Conservation (phyloP, 2,113 vertebrate species). For the Austrofundulus limnaeus region DNA sequence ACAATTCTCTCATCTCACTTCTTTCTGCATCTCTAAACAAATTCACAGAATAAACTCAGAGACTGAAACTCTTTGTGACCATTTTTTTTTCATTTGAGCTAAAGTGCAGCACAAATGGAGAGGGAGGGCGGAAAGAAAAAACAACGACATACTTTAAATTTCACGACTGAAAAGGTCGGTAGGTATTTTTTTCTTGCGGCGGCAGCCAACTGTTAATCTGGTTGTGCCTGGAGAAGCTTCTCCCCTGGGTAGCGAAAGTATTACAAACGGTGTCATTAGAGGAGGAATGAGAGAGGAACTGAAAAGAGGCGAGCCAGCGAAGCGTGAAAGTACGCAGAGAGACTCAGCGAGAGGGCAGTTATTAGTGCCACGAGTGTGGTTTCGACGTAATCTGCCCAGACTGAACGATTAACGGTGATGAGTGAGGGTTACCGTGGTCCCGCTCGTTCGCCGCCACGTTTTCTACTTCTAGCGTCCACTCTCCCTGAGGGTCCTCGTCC, state of each 20-base stretch:
- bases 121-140: no score
- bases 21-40: conserved; percentile 20
- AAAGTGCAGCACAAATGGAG: conserved; percentile 8
- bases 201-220: conserved; percentile 19
- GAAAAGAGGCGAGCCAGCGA: conserved; percentile 26
- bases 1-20: conserved; percentile 23
- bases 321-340: conserved; percentile 20
- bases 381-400: conserved; percentile 16
- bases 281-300: neutral
- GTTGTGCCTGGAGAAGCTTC: conserved; percentile 3
- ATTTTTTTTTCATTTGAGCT: conserved; percentile 3
- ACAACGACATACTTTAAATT: conserved; percentile 4
- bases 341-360: conserved; percentile 15
- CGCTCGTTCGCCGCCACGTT: conserved; percentile 85
- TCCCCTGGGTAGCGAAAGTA: conserved; percentile 1
- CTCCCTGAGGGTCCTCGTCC: conserved; percentile 92
- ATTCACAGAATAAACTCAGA: conserved; percentile 18
- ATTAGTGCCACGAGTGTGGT: conserved; percentile 7
- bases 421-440: conserved; percentile 85
- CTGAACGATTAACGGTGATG: conserved; percentile 19
- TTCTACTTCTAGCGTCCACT: conserved; percentile 94
- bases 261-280: conserved; percentile 8
- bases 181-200: conserved; percentile 3
- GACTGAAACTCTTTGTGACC: conserved; percentile 13
- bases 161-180: conserved; percentile 25